Base-by-base conservation (phyloP, 2,113 vertebrate genomes). In the Rhinolophus ferrumequinum region DNA sequence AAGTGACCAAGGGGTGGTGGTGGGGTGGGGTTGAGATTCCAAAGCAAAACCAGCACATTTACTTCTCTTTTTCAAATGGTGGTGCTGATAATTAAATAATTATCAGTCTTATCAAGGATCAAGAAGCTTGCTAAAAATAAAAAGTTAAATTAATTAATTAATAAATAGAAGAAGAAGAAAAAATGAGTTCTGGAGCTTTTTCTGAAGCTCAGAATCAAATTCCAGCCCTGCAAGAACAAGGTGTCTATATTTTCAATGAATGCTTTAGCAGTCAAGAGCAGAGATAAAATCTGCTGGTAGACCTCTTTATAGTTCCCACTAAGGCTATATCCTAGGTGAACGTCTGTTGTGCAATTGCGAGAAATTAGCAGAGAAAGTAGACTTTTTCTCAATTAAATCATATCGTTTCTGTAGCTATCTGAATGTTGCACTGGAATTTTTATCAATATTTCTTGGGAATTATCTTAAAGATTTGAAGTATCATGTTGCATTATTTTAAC, bases 351-450 rank as follows among this genome's bases (percentile, higher is more conserved):
- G 7, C 62, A 50, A 62, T 41, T 44, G 84, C 14, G 18, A 35
- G 26, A 84, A 96, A 76, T 84, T 93, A 93, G 50, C 70, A 73
- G 54, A 62, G 30, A 79, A 62, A 93, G 75, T 80, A 47, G 2
- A 93, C 26, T 75, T 81, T 79, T 95, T 87, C 62, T 93, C 86
- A 80, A 66, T 93, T 47, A 96, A 90, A 79, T 83, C 60, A 50
- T 90, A 93, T 66, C 19, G 73, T 85, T 77, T 73, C 28, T 47
- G 26, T 94, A 67, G 12, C 12, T 16, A 88, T 41, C 93, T 80
- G 3, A 93, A 84, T 70, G 14, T 83, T 83, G 28, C 3, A 79
- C 24, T 75, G 24, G 47, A 77, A 38, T 1, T 62, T 84, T 88
- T 58, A 87, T 64, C 41, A 75, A 19, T 69, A 72, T 70, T 77